Conservation (phyloP, 2,797 vertebrate species). For the Anguilla pacifica region DNA sequence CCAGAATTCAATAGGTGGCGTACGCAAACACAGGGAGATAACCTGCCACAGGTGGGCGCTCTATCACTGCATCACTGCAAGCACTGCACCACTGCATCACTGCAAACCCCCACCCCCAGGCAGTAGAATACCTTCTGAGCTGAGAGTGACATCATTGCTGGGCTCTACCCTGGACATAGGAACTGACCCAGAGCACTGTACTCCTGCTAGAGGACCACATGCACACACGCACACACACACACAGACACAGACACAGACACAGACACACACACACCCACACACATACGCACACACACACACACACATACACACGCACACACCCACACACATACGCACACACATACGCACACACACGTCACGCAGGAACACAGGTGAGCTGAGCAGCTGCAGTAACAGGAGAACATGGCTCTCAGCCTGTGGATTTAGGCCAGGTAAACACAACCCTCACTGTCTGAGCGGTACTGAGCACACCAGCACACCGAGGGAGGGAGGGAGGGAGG, state of each 20-base stretch:
- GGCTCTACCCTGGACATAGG: conserved; percentile 3
- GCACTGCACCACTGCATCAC: background rate
- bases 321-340: background rate
- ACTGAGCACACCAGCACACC: background rate
- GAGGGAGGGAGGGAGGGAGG: too few relatives aligned
- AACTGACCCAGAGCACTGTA: conserved; percentile 43
- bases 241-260: background rate
- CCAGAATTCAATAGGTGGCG: background rate
- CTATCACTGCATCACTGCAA: conserved; percentile 34
- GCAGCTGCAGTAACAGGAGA: background rate
- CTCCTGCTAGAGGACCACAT: conserved; percentile 43
- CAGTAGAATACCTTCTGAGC: conserved; percentile 7
- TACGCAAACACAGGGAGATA: background rate
- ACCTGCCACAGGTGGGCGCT: background rate
- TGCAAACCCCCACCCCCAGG: conserved; percentile 37
- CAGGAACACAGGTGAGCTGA: background rate
- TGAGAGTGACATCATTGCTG: conserved; percentile 9
- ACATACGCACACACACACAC: background rate
- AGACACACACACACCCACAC: background rate
- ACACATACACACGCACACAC: background rate
- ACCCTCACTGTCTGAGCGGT: background rate
- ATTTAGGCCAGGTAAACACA: background rate
- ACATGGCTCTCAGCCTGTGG: background rate
- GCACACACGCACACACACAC: background rate
- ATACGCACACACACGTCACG: background rate